phyloP scores from a whole-genome alignment of 2,888 invertebrate genomes.

The Nesidiocoris tenuis region DNA sequence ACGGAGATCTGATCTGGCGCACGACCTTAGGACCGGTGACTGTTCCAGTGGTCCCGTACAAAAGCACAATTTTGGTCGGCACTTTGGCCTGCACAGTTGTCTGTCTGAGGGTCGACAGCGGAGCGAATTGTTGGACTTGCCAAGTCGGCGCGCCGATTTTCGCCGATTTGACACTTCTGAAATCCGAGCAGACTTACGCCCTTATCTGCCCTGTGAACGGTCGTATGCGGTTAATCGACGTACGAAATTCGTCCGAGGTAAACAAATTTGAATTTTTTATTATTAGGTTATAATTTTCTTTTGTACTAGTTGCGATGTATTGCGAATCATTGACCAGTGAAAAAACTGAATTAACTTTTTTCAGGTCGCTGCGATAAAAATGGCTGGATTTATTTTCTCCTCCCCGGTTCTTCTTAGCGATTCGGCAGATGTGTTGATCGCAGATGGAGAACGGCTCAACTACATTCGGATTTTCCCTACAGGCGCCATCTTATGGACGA shows the following conservation, averaged over 20 bases:
- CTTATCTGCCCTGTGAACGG: conserved; percentile 14
- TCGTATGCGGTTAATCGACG: not conserved
- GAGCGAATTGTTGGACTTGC: not conserved
- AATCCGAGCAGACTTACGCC: not conserved
- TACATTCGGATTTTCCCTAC: not conserved
- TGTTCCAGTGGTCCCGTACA: conserved; percentile 5
- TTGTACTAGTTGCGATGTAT: not conserved
- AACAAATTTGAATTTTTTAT: too few relatives aligned
- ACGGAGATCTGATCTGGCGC: conserved; percentile 9
- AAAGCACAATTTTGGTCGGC: not conserved
- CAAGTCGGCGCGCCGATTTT: conserved; percentile 7
- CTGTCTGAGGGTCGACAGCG: not conserved
- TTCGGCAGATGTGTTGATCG: not conserved
- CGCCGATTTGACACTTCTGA: not conserved
- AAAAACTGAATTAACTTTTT: not conserved
- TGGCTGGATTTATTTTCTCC: not conserved
- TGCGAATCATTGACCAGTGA: not conserved
- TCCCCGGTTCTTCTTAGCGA: not conserved
- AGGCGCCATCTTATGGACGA: conserved; percentile 1
- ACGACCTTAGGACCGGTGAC: conserved; percentile 8
- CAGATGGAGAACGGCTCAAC: not conserved
- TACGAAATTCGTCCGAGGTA: not conserved
- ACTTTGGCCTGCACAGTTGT: not conserved
- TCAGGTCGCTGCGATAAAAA: not conserved
- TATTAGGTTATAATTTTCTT: too few relatives aligned